Evolutionary conservation across 1,140 invertebrate genomes (phyloP), one percentile per base, ranked within the genome.

Genomic region (Drosophila suzukii): DNA sequence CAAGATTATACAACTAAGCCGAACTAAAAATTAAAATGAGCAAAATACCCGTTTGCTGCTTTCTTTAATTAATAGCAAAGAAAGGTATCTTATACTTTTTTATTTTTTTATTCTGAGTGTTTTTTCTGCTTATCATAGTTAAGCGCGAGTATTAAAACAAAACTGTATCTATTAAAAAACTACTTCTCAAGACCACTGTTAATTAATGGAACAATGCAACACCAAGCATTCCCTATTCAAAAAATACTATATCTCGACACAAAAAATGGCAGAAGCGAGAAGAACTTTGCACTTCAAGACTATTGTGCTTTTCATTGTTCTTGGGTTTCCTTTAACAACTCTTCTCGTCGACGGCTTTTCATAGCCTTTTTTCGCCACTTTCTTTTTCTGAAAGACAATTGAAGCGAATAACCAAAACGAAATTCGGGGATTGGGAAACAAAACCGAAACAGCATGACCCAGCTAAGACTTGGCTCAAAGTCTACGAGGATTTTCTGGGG

Each of bases 391-490:
- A 49, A 15, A 17, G 46, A 46, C 39, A 39, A 39, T 54, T 51
- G 20, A 53, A 47, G 46, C 10, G 20, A 51, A 66, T 13, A 34
- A 41, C 60, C 39, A 30, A 75, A 75, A 67, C 39, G 53, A 43
- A 73, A 38, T 51, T 57, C 17, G 24, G 38, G 34, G 61, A 66
- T 38, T 54, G 72, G 15, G 3, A 54, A 63, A 27, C 47, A 75
- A 75, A 75, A 58, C 60, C 54, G 43, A 70, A 71, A 58, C 41
- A 71, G 61, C 47, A 53, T 75, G 60, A 63, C 54, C 73, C 72
- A 50, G 38, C 53, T 75, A 75, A 75, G 73, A 75, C 73, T 53
- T 58, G 72, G 61, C 72, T 75, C 73, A 75, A 75, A 75, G 73
- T 67, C 73, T 59, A 38, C 39, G 13, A 55, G 73, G 73, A 75